Evolutionary conservation across 2,113 vertebrate genomes (phyloP), one percentile per base, ranked within the genome.

Genomic region (Puma concolor): DNA sequence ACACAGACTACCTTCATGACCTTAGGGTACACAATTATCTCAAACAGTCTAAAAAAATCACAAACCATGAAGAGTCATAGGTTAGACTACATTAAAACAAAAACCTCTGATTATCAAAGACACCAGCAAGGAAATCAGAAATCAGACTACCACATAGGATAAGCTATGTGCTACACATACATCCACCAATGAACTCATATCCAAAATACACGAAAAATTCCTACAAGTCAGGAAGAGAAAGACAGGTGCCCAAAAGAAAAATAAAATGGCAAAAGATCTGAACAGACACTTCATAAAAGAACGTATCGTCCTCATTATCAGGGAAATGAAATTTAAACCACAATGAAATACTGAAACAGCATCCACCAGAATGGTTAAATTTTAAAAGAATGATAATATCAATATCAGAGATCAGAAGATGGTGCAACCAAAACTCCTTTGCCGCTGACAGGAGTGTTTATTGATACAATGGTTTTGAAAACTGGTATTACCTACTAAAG

Each of bases 261-360:
- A 66, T 66, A 60, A 67, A 94, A 33, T 14, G 41, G 41, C n/a
- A 88, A 85, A 21, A 91, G 38, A 31, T 9, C 29, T 44, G 19
- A 95, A 89, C 2, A 38, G 82, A 23, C 69, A 71, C 29, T 93
- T 85, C 31, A 72, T 44, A 79, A 71, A 93, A 83, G n/a, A 89
- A 63, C 17, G 13, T 38, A 77, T 83, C 23, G 81, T 81, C 27
- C 21, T 86, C 54, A 86, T 76, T 57, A 95, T n/a, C 31, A 84
- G 41, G 36, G 63, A 95, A 80, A 85, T 89, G 0, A 89, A 85
- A 95, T 93, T 93, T 84, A 93, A 95, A 93, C 12, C 82, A 97
- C 21, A 38, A 90, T 91, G 44, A 95, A 76, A 93, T 74, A 74
- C 14, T 48, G 81, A 87, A 87, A 91, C 10, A 74, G 74, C n/a